A percentile compares a stretch with the other conserved stretches of the same genome.
Conservation (phyloP, 2,888 invertebrate species). For the Drosophila mimica region DNA sequence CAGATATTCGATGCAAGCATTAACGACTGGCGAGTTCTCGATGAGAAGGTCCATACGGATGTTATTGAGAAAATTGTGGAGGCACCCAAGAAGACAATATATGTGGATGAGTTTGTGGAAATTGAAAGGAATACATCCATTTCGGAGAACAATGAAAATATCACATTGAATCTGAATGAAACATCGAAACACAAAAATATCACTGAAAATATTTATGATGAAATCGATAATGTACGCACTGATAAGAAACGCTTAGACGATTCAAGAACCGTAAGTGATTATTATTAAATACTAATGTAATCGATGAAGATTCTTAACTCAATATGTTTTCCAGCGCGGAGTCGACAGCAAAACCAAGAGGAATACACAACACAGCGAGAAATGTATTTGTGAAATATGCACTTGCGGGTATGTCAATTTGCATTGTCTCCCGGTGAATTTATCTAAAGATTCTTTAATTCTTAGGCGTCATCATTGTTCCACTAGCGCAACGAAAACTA, state of each 20-base stretch:
- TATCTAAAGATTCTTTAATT: neutral
- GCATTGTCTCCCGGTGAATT: neutral
- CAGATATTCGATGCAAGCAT: slow-evolving; percentile 85
- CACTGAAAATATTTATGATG: slow-evolving; percentile 83
- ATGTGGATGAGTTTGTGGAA: slow-evolving; percentile 85
- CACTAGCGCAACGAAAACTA: slow-evolving; percentile 85
- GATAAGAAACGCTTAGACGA: slow-evolving; percentile 74
- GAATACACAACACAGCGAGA: slow-evolving; percentile 86
- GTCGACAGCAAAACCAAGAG: slow-evolving; percentile 82
- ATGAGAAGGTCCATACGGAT: slow-evolving; percentile 85
- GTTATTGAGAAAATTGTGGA: slow-evolving; percentile 85
- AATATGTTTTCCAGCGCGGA: slow-evolving; percentile 70
- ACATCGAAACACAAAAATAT: slow-evolving; percentile 82
- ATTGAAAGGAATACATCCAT: slow-evolving; percentile 84
- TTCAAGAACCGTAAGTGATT: slow-evolving; percentile 80
- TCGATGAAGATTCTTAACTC: slow-evolving; percentile 7
- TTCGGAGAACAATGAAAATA: slow-evolving; percentile 81
- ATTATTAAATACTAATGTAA: neutral
- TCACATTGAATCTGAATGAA: slow-evolving; percentile 81
- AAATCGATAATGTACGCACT: slow-evolving; percentile 79
- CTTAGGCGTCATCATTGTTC: slow-evolving; percentile 93
- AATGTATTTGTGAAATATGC: slow-evolving; percentile 95
- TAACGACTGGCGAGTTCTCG: slow-evolving; percentile 85
- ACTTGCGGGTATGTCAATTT: slow-evolving; percentile 92
- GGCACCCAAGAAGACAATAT: slow-evolving; percentile 83